phyloP scores from a whole-genome alignment of 2,113 vertebrate genomes.

The Pseudonaja textilis region DNA sequence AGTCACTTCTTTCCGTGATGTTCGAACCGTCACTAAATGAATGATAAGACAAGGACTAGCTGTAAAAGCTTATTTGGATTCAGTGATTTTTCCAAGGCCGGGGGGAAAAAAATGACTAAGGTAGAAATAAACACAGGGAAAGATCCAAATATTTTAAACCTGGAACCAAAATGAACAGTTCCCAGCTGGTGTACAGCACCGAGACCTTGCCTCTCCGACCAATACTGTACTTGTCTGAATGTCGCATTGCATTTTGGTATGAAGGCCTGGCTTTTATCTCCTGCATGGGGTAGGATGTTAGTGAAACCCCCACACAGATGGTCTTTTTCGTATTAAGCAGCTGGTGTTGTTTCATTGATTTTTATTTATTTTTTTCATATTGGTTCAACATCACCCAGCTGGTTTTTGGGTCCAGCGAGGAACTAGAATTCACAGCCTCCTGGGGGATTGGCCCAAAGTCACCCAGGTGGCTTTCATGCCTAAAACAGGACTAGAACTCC shows the following conservation, averaged over 20 bases:
- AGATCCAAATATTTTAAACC: neutral
- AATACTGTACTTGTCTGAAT: neutral
- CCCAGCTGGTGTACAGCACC: neutral
- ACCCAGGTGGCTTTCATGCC: no score
- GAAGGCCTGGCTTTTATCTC: neutral
- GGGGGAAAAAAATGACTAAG: neutral
- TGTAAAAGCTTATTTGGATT: neutral
- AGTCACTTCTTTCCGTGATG: no score
- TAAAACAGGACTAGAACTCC: no score
- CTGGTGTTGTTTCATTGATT: neutral
- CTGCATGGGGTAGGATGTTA: neutral
- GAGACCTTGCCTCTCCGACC: neutral
- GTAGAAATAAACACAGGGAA: neutral
- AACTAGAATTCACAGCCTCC: neutral
- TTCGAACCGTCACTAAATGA: no score
- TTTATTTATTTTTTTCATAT: neutral
- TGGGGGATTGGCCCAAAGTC: no score
- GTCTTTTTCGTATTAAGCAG: neutral
- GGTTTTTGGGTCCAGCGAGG: neutral
- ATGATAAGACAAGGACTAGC: no score
- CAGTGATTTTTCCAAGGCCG: neutral
- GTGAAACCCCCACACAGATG: neutral
- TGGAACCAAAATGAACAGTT: neutral
- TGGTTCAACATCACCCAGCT: neutral
- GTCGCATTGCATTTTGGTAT: neutral